phyloP scores from a whole-genome alignment of 53 echinoderm and acorn worm species.

The Hippasteria phrygiana region DNA sequence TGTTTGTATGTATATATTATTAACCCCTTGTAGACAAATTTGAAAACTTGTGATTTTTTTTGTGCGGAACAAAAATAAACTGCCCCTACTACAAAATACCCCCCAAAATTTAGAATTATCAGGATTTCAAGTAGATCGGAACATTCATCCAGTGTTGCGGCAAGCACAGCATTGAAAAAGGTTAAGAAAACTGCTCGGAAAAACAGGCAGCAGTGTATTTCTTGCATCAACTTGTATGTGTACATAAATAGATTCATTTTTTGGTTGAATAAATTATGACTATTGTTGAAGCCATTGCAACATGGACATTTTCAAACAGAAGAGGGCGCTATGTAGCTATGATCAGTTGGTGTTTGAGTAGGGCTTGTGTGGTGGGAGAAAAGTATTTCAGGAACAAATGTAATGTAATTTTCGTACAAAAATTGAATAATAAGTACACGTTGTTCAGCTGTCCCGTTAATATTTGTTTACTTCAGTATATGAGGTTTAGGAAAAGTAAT shows the following conservation, averaged over 20 bases:
- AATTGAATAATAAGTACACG: neutral
- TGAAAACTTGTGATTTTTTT: conserved; percentile 44
- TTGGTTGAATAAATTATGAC: conserved; percentile 50
- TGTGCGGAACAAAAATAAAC: conserved; percentile 6
- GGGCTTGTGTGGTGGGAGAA: neutral
- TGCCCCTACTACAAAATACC: neutral
- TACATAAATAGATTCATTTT: neutral
- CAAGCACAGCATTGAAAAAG: neutral
- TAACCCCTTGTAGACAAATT: conserved; percentile 16
- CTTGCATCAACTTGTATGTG: neutral
- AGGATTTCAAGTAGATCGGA: neutral
- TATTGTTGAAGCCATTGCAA: conserved; percentile 46
- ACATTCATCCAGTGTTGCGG: no score
- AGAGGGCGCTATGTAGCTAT: conserved; percentile 32
- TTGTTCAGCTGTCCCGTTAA: neutral
- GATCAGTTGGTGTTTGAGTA: neutral
- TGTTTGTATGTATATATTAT: conserved; percentile 56
- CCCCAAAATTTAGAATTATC: neutral
- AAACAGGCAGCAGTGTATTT: neutral
- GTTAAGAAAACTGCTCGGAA: neutral
- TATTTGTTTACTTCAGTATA: neutral
- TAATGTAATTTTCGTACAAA: neutral
- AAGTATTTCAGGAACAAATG: conserved; percentile 22
- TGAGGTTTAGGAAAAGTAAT: neutral
- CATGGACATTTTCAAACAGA: conserved; percentile 12